Evolutionary conservation across 2,113 vertebrate species (phyloP).

Genomic region (Dasyprocta punctata): DNA sequence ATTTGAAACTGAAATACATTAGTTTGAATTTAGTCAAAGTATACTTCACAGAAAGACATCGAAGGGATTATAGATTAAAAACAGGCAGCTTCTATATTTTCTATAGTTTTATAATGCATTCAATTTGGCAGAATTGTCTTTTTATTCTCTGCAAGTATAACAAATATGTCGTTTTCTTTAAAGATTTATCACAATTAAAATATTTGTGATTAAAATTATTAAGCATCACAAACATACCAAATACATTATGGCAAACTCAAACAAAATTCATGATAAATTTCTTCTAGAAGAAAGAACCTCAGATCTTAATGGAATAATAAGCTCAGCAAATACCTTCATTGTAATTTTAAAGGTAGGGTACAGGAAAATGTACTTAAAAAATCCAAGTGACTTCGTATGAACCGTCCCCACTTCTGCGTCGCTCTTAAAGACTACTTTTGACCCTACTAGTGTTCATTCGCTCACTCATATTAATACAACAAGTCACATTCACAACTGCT

Average conservation of each 20-base stretch:
- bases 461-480: background rate
- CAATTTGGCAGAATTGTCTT: background rate
- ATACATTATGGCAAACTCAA: background rate
- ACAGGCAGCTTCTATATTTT: background rate
- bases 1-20: conserved; percentile 2
- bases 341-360: background rate
- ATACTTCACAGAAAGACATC: background rate
- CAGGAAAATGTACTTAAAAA: background rate
- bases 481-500: background rate
- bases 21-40: background rate
- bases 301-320: background rate
- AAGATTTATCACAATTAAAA: background rate
- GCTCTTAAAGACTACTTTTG: background rate
- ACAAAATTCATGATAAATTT: background rate
- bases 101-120: background rate
- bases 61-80: background rate
- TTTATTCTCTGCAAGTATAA: background rate
- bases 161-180: background rate
- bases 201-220: background rate
- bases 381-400: background rate
- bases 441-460: background rate
- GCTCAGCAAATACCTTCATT: background rate
- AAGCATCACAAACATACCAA: background rate
- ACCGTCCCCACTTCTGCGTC: background rate
- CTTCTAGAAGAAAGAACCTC: background rate